Conservation (phyloP, 2,113 vertebrate genomes). For the Equus quagga region DNA sequence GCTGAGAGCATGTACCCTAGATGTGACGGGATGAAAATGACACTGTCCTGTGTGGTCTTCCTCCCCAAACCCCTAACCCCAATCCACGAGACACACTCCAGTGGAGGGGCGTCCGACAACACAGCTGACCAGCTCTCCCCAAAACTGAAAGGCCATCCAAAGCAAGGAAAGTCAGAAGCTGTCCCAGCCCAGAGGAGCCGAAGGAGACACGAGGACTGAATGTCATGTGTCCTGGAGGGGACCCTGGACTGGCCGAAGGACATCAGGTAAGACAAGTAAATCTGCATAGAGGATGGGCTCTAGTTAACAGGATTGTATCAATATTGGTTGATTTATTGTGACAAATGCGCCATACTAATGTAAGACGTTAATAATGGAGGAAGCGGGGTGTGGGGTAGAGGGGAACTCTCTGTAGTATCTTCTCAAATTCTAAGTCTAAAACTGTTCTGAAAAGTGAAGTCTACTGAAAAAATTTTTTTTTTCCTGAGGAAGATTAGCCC, state of each 20-base stretch:
- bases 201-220: too few relatives aligned
- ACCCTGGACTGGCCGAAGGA: neutral
- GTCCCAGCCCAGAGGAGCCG: neutral
- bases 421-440: neutral
- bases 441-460: neutral
- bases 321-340: accelerated
- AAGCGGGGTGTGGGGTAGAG: accelerated
- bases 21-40: accelerated
- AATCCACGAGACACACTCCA: neutral
- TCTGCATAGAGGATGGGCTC: too few relatives aligned
- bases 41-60: neutral
- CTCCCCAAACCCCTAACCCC: neutral
- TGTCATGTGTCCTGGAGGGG: neutral
- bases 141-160: neutral
- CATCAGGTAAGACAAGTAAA: neutral
- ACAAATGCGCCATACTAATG: accelerated
- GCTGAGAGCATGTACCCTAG: too few relatives aligned
- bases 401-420: neutral
- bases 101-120: too few relatives aligned
- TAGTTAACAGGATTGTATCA: accelerated
- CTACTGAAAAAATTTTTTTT: neutral
- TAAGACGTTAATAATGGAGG: neutral
- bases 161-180: neutral
- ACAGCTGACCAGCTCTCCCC: neutral
- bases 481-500: too few relatives aligned